Conservation (phyloP, 2,113 vertebrate genomes). For the Siphamia tubifer region DNA sequence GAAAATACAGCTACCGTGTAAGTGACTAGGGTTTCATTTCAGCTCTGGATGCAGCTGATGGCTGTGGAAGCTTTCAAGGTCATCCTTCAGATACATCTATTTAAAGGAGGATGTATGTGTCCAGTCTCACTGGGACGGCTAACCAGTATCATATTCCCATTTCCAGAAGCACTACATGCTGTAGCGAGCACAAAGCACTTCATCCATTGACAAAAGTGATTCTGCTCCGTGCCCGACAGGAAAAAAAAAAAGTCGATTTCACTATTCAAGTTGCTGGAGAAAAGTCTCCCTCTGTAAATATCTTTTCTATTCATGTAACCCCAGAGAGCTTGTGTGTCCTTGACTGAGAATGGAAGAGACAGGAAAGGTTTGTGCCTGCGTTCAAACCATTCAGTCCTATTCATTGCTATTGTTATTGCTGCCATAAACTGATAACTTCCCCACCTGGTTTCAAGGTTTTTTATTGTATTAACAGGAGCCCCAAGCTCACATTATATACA, state of each 20-base stretch:
- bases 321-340: background rate
- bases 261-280: background rate
- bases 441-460: background rate
- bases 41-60: background rate
- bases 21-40: background rate
- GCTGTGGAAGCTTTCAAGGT: conserved; percentile 36
- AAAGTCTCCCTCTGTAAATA: background rate
- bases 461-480: background rate
- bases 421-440: background rate
- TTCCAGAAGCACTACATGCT: background rate
- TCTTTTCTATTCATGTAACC: background rate
- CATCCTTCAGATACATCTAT: conserved; percentile 6
- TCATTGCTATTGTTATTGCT: background rate
- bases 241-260: background rate
- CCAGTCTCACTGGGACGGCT: background rate
- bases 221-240: background rate
- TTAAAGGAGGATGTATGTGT: conserved; percentile 22
- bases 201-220: background rate
- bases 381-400: background rate
- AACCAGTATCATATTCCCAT: conserved; percentile 11
- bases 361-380: background rate
- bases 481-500: background rate
- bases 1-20: background rate
- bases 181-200: background rate
- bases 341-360: background rate